Evolutionary conservation across 2,888 invertebrate species (phyloP).

Genomic region (Drosophila paracracens): DNA sequence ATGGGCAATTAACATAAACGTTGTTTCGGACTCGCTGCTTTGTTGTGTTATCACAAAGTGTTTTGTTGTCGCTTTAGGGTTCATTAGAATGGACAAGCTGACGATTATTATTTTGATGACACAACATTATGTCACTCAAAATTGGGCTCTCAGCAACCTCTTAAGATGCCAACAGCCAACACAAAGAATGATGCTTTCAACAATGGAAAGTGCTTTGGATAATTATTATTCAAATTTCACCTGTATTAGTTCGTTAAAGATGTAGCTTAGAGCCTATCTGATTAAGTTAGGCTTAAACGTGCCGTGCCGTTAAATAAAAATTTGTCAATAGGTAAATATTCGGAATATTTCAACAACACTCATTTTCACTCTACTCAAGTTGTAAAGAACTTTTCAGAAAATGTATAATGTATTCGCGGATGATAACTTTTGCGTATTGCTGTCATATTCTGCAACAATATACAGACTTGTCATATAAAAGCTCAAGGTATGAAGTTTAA

Average conservation of each 20-base stretch:
- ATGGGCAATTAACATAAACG: conserved; percentile 58
- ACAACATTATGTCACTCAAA: conserved; percentile 28
- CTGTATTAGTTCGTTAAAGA: neutral
- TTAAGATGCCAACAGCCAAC: conserved; percentile 3
- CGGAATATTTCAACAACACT: neutral
- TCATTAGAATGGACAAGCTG: conserved; percentile 23
- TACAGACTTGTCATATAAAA: neutral
- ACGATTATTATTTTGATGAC: conserved; percentile 24
- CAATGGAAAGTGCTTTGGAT: conserved; percentile 3
- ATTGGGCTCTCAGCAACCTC: conserved; percentile 3
- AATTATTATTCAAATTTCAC: conserved; percentile 12
- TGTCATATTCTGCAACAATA: neutral
- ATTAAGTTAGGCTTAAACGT: neutral
- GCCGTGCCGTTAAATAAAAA: neutral
- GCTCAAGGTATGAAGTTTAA: neutral
- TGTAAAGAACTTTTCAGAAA: neutral
- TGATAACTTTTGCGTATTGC: neutral
- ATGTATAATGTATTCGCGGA: neutral
- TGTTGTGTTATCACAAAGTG: conserved; percentile 9
- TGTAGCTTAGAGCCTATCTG: neutral
- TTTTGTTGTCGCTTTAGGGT: conserved; percentile 17
- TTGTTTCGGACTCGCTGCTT: conserved; percentile 8
- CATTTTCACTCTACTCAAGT: neutral
- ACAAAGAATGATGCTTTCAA: neutral
- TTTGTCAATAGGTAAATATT: neutral